Evolutionary conservation across 1,140 invertebrate species (phyloP).

Genomic region (Eumaeus atala): DNA sequence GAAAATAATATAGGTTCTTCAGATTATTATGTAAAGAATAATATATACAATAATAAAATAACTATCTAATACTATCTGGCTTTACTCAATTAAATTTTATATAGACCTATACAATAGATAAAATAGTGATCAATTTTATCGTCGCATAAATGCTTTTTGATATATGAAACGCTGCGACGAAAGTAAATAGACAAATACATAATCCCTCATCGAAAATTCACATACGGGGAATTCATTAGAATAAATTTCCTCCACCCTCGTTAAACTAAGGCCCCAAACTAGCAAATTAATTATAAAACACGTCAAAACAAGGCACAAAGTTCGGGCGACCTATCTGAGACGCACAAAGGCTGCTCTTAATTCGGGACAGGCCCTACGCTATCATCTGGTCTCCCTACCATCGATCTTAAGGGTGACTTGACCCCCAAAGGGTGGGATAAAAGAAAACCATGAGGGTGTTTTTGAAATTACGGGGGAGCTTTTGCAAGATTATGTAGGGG

Average conservation of each 20-base stretch:
- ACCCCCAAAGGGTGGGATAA: conserved; percentile 46
- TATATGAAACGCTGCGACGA: conserved; percentile 1
- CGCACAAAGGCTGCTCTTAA: conserved; percentile 61
- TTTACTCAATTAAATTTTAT: no score
- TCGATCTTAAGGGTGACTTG: conserved; percentile 72
- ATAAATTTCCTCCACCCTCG: conserved; percentile 55
- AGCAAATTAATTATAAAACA: conserved; percentile 72
- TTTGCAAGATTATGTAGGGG: conserved; percentile 46
- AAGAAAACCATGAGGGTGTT: conserved; percentile 57
- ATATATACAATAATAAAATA: no score
- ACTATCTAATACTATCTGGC: no score
- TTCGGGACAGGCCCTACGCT: conserved; percentile 47
- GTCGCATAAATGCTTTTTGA: no score
- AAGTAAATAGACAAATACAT: conserved; percentile 10
- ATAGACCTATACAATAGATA: no score
- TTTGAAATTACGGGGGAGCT: conserved; percentile 29
- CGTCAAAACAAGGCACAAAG: conserved; percentile 66
- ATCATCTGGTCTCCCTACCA: conserved; percentile 61
- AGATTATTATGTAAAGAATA: no score
- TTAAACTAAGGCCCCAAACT: conserved; percentile 66
- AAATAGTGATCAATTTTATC: no score
- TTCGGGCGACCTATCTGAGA: conserved; percentile 58
- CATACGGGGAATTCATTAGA: conserved; percentile 44
- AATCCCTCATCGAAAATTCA: conserved; percentile 29
- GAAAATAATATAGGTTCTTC: no score